Percentiles rank a stretch among this genome's conserved stretches.
Conservation (phyloP, 1,140 invertebrate species). For the Drosophila gunungcola region DNA sequence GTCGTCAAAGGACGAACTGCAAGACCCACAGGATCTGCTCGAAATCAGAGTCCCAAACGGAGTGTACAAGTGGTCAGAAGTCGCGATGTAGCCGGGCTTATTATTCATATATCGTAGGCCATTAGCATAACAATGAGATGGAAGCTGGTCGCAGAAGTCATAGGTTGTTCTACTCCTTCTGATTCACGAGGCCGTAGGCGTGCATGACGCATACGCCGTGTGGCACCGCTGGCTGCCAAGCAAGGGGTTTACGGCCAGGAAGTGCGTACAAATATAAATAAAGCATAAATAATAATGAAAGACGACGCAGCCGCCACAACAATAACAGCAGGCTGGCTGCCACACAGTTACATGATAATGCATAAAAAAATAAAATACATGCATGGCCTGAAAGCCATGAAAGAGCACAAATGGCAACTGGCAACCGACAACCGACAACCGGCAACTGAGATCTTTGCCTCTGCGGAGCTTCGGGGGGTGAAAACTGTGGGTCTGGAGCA, state of each 20-base stretch:
- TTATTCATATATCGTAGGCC: slow-evolving; percentile 82
- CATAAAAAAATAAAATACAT: slow-evolving; percentile 83
- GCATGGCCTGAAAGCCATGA: slow-evolving; percentile 62
- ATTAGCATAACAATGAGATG: slow-evolving; percentile 79
- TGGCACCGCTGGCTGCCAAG: slow-evolving; percentile 24
- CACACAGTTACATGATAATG: slow-evolving; percentile 74
- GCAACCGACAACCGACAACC: slow-evolving; percentile 52
- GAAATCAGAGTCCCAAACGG: slow-evolving; percentile 17
- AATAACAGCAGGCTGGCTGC: slow-evolving; percentile 18
- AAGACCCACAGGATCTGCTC: slow-evolving; percentile 16
- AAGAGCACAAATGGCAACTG: slow-evolving; percentile 66
- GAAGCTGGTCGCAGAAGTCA: slow-evolving; percentile 60
- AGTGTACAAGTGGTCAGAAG: slow-evolving; percentile 27
- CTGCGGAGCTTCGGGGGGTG: slow-evolving; percentile 1
- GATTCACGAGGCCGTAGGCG: slow-evolving; percentile 17
- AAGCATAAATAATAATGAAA: slow-evolving; percentile 83
- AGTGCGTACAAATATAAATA: slow-evolving; percentile 82
- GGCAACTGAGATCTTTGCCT: slow-evolving; percentile 28
- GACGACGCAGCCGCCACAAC: slow-evolving; percentile 55
- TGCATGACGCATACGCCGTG: slow-evolving; percentile 70
- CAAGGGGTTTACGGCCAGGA: slow-evolving; percentile 50
- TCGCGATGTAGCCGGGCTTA: slow-evolving; percentile 49
- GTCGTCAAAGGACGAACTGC: slow-evolving; percentile 25
- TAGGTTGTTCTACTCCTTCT: slow-evolving; percentile 42
- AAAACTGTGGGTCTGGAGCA: background rate